These are phyloP conservation scores for Karalla daura DNA, from an alignment of 2,797 vertebrate species.

Conservation along the genomic window DNA sequence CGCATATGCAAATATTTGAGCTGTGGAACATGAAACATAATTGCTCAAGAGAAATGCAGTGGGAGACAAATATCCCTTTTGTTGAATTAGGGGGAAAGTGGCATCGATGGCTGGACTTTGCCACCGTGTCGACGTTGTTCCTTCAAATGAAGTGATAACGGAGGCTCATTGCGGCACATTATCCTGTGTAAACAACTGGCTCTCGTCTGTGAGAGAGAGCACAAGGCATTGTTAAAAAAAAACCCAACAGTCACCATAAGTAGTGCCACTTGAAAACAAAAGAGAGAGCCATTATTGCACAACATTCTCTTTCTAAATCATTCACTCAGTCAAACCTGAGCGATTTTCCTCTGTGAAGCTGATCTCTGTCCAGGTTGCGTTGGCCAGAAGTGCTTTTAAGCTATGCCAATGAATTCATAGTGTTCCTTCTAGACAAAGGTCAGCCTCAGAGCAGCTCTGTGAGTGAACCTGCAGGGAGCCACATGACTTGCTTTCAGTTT, in stretches of 20 bases:
- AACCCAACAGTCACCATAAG: not conserved
- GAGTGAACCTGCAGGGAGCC: conserved; percentile 36
- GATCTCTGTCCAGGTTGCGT: conserved; percentile 15
- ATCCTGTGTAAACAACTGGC: conserved; percentile 15
- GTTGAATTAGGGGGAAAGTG: conserved; percentile 32
- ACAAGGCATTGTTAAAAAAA: conserved; percentile 13
- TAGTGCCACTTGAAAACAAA: not conserved
- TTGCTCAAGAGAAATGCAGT: conserved; percentile 43
- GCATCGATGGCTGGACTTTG: conserved; percentile 46
- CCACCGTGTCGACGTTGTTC: conserved; percentile 35
- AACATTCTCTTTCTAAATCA: not conserved
- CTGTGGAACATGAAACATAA: conserved; percentile 27
- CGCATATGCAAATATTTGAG: conserved; percentile 59
- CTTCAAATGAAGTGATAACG: conserved; percentile 39
- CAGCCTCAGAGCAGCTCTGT: conserved; percentile 47
- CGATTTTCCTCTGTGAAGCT: conserved; percentile 1
- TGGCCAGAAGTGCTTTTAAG: conserved; percentile 29
- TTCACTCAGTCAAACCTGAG: conserved; percentile 4
- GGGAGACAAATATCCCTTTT: conserved; percentile 53
- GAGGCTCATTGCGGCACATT: conserved; percentile 28
- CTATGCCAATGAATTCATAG: conserved; percentile 53
- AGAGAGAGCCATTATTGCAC: conserved; percentile 2
- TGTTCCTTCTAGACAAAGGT: conserved; percentile 52
- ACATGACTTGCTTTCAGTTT: conserved; percentile 29
- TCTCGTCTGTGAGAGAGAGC: conserved; percentile 27